Percentiles rank a stretch among this genome's conserved stretches.
These are phyloP conservation scores for Parauchenoglanis punctatus DNA, from an alignment of 2,797 vertebrate species.

Conservation along the genomic window DNA sequence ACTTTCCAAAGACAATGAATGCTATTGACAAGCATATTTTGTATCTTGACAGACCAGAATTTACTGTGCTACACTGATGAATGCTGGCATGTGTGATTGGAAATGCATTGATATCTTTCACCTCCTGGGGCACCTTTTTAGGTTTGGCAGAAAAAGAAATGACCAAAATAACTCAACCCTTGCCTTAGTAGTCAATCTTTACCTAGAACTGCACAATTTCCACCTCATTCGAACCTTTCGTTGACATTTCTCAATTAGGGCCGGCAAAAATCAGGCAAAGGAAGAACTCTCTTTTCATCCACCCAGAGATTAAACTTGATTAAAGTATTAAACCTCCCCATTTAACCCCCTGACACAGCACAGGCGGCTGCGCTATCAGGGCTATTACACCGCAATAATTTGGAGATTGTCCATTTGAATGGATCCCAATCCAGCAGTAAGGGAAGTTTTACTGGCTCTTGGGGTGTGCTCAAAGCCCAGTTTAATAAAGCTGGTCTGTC, in stretches of 20 bases:
- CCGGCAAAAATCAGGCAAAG: slow-evolving; percentile 30
- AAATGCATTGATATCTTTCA: not conserved
- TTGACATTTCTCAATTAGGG: slow-evolving; percentile 43
- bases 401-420: slow-evolving; percentile 71
- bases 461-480: slow-evolving; percentile 82
- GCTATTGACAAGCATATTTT: not conserved
- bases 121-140: not conserved
- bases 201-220: slow-evolving; percentile 49
- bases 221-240: slow-evolving; percentile 29
- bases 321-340: slow-evolving; percentile 77
- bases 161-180: not conserved
- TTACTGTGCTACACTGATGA: not conserved
- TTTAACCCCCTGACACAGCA: slow-evolving; percentile 72
- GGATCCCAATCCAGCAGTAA: slow-evolving; percentile 77
- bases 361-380: slow-evolving; percentile 68
- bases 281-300: slow-evolving; percentile 36
- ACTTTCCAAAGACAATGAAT: not conserved
- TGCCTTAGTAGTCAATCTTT: slow-evolving; percentile 8
- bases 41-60: not conserved
- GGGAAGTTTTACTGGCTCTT: slow-evolving; percentile 79
- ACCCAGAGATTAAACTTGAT: slow-evolving; percentile 73
- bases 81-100: not conserved
- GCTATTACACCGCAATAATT: slow-evolving; percentile 78
- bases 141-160: not conserved
- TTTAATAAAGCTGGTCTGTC: slow-evolving; percentile 83